Base-by-base conservation (phyloP, 2,797 vertebrate species). In the Erethizon dorsatum region DNA sequence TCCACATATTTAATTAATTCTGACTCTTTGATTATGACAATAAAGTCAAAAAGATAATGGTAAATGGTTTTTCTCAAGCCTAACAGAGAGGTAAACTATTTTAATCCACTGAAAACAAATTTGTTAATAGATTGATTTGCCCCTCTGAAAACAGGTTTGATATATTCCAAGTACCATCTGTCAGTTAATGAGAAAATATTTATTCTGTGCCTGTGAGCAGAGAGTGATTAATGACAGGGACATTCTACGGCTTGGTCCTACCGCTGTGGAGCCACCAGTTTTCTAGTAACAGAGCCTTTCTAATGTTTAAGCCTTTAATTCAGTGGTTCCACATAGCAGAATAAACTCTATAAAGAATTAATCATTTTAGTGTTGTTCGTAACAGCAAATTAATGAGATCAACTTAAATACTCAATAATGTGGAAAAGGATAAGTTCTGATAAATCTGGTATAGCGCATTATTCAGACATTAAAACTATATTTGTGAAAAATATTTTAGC, bases 401-500 rank as follows among this genome's bases (percentile, higher is more conserved):
- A 71, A 78, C 33, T 61, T 93, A 79, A 90, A 57, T 83, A 47
- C 41, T 50, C 56, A 41, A 33, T 8, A 69, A 8, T 86, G 10
- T 50, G 47, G 26, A 71, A 75, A 90, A 80, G 1, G 0, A 28
- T 84, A 87, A 79, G 2, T 83, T 47, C 57, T 83, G 31, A 90
- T 41, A 84, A 15, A 83, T 92, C 24, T 1, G 6, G 69, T 95
- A 41, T 0, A 65, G 20, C 1, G 24, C 90, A 26, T 88, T 59
- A 75, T 87, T 61, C 3, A 79, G 41, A 2, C 45, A 69, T 75
- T 83, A 75, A 94, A 91, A 84, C 61, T 4, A 5, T 77, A 37
- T 61, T 85, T 73, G 31, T 75, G 5, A 87, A 95, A 95, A 84
- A 87, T 54, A 85, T 71, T 96, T 73, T 83, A 33, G 88, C 77